Base-by-base conservation (phyloP, 2,113 vertebrate genomes). In the Patagioenas fasciata region DNA sequence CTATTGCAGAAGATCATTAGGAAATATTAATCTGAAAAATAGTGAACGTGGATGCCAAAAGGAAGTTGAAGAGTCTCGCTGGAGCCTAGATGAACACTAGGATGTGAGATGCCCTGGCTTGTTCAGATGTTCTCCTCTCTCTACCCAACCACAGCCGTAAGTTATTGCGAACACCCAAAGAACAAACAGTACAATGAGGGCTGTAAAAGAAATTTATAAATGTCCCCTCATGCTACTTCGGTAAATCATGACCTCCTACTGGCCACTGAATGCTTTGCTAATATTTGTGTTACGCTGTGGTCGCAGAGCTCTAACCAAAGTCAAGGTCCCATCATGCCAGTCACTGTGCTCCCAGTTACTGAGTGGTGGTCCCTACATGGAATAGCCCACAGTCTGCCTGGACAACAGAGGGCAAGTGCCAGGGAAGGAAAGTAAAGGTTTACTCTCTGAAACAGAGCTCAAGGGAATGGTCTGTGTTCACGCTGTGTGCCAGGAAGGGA, bases 341-440 rank as follows among this genome's bases (percentile, higher is more conserved):
- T 34, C 13, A 74, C 9, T 0, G 0, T 31, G 20, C 29, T 94
- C 50, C 40, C 47, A n/a, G 13, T 51, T 67, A 56, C 36, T 4
- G 48, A 51, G 36, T 31, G 28, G 56, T 1, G 0, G 4, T 80
- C 19, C 16, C 26, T 47, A 47, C 2, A 2, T 1, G 2, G 71
- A 72, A 40, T 10, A 67, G 10, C 26, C 21, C 60, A 51, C 0
- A 9, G 11, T 67, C 44, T 57, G 12, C 23, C 42, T 32, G 9
- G 28, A 15, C 32, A 77, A 19, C 48, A 15, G 34, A 31, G 15
- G 8, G 32, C 19, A 38, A 78, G 54, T 16, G 23, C 23, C 32
- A 26, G 11, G 42, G 38, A 80, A 81, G 34, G 51, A 62, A 88
- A 73, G 8, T 12, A 58, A 64, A 78, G 15, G 13, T 26, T 74